Percentiles rank a stretch among this genome's conserved stretches.
Conservation (phyloP, 2,888 invertebrate species). For the Galerucella pusilla region DNA sequence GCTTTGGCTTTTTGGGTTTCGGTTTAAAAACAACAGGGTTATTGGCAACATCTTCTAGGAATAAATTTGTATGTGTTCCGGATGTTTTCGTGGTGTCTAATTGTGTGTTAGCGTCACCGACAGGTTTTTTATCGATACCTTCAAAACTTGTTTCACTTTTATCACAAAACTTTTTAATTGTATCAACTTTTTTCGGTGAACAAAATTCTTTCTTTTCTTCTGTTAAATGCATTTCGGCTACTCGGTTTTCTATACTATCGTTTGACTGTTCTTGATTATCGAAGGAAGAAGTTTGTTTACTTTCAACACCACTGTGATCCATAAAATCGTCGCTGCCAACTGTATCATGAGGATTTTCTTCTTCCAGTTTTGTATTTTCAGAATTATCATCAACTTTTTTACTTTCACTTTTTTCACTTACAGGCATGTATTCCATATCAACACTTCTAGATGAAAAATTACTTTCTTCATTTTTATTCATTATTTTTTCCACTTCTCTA, state of each 20-base stretch:
- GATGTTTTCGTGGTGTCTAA: background rate
- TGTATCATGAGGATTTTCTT: background rate
- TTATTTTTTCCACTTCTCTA: slow-evolving; percentile 1
- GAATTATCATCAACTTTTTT: slow-evolving; percentile 15
- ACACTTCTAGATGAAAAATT: background rate
- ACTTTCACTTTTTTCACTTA: background rate
- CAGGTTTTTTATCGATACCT: slow-evolving; percentile 1
- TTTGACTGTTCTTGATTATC: slow-evolving; percentile 10
- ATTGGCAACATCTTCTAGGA: slow-evolving; percentile 12
- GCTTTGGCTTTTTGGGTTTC: slow-evolving; percentile 29
- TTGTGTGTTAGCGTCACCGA: background rate
- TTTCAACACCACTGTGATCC: slow-evolving; percentile 11
- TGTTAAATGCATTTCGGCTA: slow-evolving; percentile 40
- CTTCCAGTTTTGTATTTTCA: background rate
- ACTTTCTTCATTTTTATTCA: slow-evolving; percentile 17
- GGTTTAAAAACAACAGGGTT: slow-evolving; percentile 5
- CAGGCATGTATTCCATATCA: slow-evolving; percentile 17
- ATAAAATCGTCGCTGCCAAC: background rate
- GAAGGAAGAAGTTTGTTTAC: slow-evolving; percentile 3
- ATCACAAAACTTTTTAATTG: background rate
- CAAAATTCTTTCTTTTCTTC: slow-evolving; percentile 28
- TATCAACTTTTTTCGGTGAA: background rate
- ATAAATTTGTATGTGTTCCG: background rate
- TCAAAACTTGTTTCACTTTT: background rate
- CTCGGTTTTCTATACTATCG: slow-evolving; percentile 36